Base-by-base conservation (phyloP, 2,888 invertebrate species). In the Sisyra nigra region DNA sequence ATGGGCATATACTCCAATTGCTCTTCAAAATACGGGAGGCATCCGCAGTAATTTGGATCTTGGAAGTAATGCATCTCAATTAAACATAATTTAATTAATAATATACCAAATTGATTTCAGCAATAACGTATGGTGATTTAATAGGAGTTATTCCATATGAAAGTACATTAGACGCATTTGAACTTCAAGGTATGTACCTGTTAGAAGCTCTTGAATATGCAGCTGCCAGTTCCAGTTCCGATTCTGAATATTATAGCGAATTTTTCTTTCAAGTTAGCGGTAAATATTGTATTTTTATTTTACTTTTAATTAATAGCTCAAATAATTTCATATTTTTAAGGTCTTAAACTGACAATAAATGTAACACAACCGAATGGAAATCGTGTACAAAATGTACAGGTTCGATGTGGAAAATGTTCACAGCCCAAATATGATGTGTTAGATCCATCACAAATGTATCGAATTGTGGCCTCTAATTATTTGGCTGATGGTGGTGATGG, bases 71-170 rank as follows among this genome's bases (percentile, higher is more conserved):
- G 7, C 7, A 24, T 24, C 33, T 17, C 7, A 36, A 24, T 11
- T 14, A 33, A 37, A 5, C 2, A 37, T 24, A 24, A 2, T 13
- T 30, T 40, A 8, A 30, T 6, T 30, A 30, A 40, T 13, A 24
- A 24, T 5, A 24, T 24, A 24, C 7, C 5, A 3, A 24, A 24
- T 24, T 24, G 10, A 24, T 24, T 24, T 24, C 57, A 83, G 84
- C 76, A 7, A 71, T 82, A 9, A 83, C 80, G 1, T 78, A 76
- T 33, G 76, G 74, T 41, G 77, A 78, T 45, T 54, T 87, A 7
- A 60, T 81, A 4, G 72, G 74, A 51, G 71, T 77, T 15, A 67
- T 77, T 46, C 89, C 89, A 1, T 89, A 88, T 55, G 75, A 76
- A 54, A 87, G 87, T 59, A 72, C 70, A 36, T 65, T 86, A 46